phyloP scores from a whole-genome alignment of 2,888 invertebrate genomes.

The Balanococcus diminutus region DNA sequence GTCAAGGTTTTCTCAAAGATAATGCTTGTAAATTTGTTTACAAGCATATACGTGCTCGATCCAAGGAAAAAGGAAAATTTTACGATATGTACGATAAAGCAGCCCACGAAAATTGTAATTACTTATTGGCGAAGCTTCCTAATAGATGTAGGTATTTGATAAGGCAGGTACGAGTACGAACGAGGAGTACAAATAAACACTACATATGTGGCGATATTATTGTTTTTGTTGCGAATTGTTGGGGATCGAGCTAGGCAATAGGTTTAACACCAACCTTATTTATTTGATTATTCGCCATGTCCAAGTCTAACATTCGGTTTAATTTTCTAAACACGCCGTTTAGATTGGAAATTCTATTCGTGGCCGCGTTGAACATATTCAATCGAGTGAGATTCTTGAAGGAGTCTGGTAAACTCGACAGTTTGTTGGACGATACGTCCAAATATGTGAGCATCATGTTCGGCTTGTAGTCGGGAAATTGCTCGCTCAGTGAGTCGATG shows the following conservation, averaged over 20 bases:
- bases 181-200: not conserved
- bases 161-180: not conserved
- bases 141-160: not conserved
- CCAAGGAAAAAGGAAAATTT: constrained; percentile 39
- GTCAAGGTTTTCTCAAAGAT: constrained; percentile 32
- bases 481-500: constrained; percentile 74
- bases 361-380: constrained; percentile 74
- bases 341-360: constrained; percentile 73
- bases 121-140: not conserved
- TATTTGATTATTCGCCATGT: constrained; percentile 76
- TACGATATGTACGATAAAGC: not conserved
- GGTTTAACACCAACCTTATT: constrained; percentile 65
- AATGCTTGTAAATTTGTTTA: not conserved
- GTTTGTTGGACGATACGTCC: constrained; percentile 75
- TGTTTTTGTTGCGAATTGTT: not conserved
- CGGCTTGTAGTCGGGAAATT: constrained; percentile 69
- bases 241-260: not conserved
- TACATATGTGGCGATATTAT: too few relatives aligned
- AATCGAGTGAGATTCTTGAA: constrained; percentile 72
- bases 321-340: constrained; percentile 76
- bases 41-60: not conserved
- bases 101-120: constrained; percentile 18
- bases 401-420: constrained; percentile 74
- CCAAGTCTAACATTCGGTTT: constrained; percentile 70
- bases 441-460: constrained; percentile 72